Conservation (phyloP, 2,888 invertebrate species). For the Sabellastarte sp. region DNA sequence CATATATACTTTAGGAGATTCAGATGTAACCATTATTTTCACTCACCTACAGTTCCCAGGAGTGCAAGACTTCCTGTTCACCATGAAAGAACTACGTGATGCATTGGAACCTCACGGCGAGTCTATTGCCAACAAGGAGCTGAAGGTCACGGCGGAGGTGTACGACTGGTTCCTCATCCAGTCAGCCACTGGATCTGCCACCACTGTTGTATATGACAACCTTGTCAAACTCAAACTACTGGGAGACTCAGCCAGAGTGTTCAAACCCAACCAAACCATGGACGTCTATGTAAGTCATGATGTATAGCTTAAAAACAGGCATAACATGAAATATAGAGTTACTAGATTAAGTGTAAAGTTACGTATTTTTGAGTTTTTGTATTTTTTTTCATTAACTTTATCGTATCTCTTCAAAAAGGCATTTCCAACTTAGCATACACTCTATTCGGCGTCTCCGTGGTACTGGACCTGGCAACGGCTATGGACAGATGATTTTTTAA, state of each 20-base stretch:
- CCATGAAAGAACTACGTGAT: conserved; percentile 72
- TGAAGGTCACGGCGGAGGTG: conserved; percentile 53
- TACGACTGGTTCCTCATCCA: conserved; percentile 55
- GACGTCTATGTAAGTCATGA: conserved; percentile 72
- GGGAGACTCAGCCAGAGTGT: conserved; percentile 88
- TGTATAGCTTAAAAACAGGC: too few species aligned
- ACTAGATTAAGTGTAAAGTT: too few species aligned
- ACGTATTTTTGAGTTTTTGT: too few species aligned
- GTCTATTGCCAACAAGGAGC: conserved; percentile 37
- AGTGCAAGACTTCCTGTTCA: conserved; percentile 81
- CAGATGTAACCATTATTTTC: too few species aligned
- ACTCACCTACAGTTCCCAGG: conserved; percentile 86
- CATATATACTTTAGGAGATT: too few species aligned
- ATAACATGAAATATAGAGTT: too few species aligned
- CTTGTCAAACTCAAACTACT: conserved; percentile 79
- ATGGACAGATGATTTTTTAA: too few species aligned
- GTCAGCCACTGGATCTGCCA: conserved; percentile 72
- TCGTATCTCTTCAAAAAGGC: too few species aligned
- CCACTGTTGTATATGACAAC: conserved; percentile 84
- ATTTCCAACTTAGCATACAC: too few species aligned
- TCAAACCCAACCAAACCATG: conserved; percentile 92
- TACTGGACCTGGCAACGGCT: too few species aligned
- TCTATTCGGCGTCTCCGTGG: too few species aligned
- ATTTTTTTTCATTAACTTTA: too few species aligned
- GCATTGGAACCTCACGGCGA: conserved; percentile 7